phyloP scores from a whole-genome alignment of 2,888 invertebrate genomes.

The Dugesia japonica region DNA sequence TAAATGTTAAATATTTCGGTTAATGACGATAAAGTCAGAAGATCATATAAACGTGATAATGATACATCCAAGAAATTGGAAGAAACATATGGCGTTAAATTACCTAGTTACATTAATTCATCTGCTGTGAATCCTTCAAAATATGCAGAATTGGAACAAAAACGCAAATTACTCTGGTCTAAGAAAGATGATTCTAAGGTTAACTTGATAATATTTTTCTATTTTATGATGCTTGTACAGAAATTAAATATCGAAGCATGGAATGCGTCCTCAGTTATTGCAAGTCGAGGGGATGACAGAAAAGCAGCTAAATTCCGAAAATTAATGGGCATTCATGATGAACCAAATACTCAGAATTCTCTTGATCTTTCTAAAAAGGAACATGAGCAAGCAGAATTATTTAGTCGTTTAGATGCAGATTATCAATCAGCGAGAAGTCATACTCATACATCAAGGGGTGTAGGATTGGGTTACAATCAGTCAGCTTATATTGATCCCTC shows the following conservation, averaged over 20 bases:
- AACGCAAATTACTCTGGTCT: slow-evolving; percentile 71
- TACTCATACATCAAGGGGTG: slow-evolving; percentile 74
- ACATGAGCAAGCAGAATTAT: slow-evolving; percentile 58
- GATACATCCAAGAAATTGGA: slow-evolving; percentile 42
- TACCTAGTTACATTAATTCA: slow-evolving; percentile 62
- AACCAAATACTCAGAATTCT: not conserved
- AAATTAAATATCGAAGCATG: not conserved
- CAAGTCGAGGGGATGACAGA: slow-evolving; percentile 60
- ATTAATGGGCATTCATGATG: slow-evolving; percentile 74
- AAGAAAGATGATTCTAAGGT: slow-evolving; percentile 44
- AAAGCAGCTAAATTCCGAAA: slow-evolving; percentile 83
- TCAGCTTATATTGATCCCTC: slow-evolving; percentile 12
- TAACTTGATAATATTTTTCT: not conserved
- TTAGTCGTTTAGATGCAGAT: slow-evolving; percentile 79
- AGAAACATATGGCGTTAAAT: slow-evolving; percentile 50
- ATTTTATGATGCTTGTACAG: slow-evolving; percentile 40
- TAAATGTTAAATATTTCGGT: no score
- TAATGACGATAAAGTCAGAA: no score
- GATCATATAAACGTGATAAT: not conserved
- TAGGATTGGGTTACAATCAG: slow-evolving; percentile 49
- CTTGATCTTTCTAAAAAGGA: slow-evolving; percentile 33
- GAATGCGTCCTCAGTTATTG: not conserved
- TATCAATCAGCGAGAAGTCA: slow-evolving; percentile 85
- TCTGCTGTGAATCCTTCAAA: slow-evolving; percentile 62
- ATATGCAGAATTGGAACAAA: slow-evolving; percentile 64